These are phyloP conservation scores for Pempheris klunzingeri DNA, from an alignment of 2,797 vertebrate species.

Conservation along the genomic window DNA sequence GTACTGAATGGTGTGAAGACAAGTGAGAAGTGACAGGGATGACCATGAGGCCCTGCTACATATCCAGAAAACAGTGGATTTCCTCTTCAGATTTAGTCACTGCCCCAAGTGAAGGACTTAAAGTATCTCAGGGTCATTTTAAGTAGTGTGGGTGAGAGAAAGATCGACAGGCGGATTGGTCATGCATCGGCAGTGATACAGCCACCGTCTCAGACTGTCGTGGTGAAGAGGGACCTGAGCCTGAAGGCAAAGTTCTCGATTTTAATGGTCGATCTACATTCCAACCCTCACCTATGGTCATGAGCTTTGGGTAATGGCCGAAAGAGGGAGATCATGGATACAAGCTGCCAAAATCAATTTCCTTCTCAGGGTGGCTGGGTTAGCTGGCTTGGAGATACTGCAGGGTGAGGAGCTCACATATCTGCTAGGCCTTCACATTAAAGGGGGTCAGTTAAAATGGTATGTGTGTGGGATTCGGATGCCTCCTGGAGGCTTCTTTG, in stretches of 20 bases:
- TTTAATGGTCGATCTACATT: neutral
- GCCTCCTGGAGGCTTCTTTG: neutral
- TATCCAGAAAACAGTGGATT: neutral
- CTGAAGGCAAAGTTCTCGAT: neutral
- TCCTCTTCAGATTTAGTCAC: neutral
- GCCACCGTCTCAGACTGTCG: neutral
- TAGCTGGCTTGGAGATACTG: neutral
- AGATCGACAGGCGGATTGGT: neutral
- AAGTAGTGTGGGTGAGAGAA: neutral
- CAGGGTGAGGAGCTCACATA: neutral
- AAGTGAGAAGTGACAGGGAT: neutral
- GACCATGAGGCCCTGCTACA: neutral
- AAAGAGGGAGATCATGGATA: slow-evolving; percentile 1
- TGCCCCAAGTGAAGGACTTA: neutral
- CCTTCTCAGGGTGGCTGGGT: neutral
- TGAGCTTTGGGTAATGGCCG: neutral
- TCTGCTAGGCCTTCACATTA: neutral
- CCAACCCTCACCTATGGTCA: neutral
- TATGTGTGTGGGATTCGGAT: neutral
- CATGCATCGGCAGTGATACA: neutral
- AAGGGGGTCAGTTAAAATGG: neutral
- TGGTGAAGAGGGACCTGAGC: neutral
- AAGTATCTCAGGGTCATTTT: neutral
- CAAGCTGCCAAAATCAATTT: neutral
- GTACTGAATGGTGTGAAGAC: neutral